phyloP scores from a whole-genome alignment of 2,113 vertebrate species.

The Apeltes quadracus region DNA sequence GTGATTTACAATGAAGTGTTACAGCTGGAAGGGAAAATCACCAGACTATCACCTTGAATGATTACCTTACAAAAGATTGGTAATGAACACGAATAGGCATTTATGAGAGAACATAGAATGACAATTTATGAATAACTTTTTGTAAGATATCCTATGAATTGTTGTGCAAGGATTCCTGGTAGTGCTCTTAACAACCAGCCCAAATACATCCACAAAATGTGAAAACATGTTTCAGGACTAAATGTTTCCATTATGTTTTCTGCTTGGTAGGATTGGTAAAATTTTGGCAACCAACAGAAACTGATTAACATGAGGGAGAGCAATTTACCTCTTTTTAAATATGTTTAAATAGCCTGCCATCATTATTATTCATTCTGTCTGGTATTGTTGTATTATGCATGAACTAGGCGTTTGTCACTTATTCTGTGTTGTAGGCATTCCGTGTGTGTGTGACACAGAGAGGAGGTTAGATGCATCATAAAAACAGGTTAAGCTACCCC shows the following conservation, averaged over 20 bases:
- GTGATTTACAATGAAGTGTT: neutral
- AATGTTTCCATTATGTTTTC: neutral
- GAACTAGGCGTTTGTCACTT: constrained; percentile 20
- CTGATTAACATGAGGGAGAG: neutral
- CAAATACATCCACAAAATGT: neutral
- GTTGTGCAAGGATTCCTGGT: neutral
- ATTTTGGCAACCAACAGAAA: neutral
- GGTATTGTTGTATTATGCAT: constrained; percentile 24
- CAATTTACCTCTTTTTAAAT: constrained; percentile 5
- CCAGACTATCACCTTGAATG: neutral
- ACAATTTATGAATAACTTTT: neutral
- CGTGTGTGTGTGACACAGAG: neutral
- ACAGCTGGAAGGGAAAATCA: neutral
- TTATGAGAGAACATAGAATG: neutral
- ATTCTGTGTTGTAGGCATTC: neutral
- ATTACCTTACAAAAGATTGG: neutral
- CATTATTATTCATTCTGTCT: constrained; percentile 9
- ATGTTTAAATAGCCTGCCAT: constrained; percentile 7
- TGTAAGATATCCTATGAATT: too few species aligned
- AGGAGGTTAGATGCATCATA: constrained; percentile 14
- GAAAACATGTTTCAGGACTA: neutral
- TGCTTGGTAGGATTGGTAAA: neutral
- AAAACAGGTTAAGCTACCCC: constrained; percentile 16
- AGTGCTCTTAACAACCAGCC: neutral
- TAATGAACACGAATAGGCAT: neutral